These are phyloP conservation scores for Auanema sp. DNA, from an alignment of 2,888 invertebrate genomes.

Conservation along the genomic window DNA sequence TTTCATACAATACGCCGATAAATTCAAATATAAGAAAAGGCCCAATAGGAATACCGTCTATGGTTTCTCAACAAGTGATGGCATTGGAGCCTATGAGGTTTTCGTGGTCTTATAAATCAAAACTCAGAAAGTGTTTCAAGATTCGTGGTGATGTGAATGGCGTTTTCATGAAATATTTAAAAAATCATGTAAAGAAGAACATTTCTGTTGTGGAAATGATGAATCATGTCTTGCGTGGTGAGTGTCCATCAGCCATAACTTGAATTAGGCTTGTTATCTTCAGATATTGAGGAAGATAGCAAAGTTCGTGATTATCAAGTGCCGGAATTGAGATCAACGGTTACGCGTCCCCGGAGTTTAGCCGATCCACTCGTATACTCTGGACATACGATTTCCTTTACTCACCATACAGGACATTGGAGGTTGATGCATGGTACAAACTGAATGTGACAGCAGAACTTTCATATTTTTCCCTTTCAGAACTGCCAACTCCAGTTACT, in stretches of 20 bases:
- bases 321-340: constrained; percentile 65
- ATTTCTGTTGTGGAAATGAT: constrained; percentile 59
- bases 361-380: constrained; percentile 63
- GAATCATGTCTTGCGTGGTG: constrained; percentile 57
- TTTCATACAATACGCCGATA: constrained; percentile 52
- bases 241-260: neutral
- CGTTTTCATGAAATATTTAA: constrained; percentile 64
- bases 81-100: constrained; percentile 63
- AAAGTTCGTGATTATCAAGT: constrained; percentile 63
- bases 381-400: constrained; percentile 61
- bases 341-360: constrained; percentile 60
- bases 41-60: constrained; percentile 61
- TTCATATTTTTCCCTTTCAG: constrained; percentile 31
- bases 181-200: constrained; percentile 48
- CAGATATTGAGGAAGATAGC: constrained; percentile 63
- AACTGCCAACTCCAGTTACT: constrained; percentile 59
- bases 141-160: constrained; percentile 63
- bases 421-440: constrained; percentile 57
- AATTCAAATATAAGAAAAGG: constrained; percentile 38
- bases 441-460: constrained; percentile 2
- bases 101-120: neutral
- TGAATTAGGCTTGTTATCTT: constrained; percentile 11
- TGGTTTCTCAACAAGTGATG: constrained; percentile 63
- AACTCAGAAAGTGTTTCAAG: constrained; percentile 9
- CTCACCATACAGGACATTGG: constrained; percentile 62